phyloP scores from a whole-genome alignment of 2,113 vertebrate genomes.

The Anolis carolinensis region DNA sequence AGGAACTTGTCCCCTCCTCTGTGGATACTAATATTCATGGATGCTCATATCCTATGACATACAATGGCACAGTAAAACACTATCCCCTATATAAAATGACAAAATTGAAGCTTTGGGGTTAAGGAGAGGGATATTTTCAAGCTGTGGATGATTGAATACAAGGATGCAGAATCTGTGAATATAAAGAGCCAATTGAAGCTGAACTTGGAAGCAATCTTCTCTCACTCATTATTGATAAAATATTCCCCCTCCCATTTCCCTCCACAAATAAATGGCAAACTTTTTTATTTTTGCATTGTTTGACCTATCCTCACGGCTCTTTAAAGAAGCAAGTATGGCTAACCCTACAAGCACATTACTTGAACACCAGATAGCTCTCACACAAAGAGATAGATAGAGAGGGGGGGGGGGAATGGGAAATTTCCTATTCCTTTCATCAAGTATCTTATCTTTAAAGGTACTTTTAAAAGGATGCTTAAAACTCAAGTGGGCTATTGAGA shows the following conservation, averaged over 20 bases:
- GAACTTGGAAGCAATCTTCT: too few species aligned
- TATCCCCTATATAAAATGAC: too few species aligned
- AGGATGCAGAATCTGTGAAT: too few species aligned
- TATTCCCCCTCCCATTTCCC: neutral
- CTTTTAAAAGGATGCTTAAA: constrained; percentile 43
- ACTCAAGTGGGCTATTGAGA: constrained; percentile 43
- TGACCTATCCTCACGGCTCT: neutral
- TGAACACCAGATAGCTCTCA: neutral
- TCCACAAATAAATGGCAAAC: neutral
- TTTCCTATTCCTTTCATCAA: constrained; percentile 54
- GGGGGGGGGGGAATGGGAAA: constrained; percentile 33
- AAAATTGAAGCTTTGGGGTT: too few species aligned
- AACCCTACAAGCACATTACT: constrained; percentile 6
- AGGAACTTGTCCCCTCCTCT: too few species aligned
- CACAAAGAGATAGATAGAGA: constrained; percentile 13
- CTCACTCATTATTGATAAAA: neutral
- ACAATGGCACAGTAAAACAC: too few species aligned
- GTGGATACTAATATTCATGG: too few species aligned
- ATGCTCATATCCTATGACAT: too few species aligned
- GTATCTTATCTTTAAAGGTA: constrained; percentile 30
- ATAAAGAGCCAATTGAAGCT: neutral
- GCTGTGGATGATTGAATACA: too few species aligned
- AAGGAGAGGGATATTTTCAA: too few species aligned
- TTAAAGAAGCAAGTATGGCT: too few species aligned
- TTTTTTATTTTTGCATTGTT: neutral